These are phyloP conservation scores for Tiphia femorata DNA, from an alignment of 2,888 invertebrate species.

Conservation along the genomic window DNA sequence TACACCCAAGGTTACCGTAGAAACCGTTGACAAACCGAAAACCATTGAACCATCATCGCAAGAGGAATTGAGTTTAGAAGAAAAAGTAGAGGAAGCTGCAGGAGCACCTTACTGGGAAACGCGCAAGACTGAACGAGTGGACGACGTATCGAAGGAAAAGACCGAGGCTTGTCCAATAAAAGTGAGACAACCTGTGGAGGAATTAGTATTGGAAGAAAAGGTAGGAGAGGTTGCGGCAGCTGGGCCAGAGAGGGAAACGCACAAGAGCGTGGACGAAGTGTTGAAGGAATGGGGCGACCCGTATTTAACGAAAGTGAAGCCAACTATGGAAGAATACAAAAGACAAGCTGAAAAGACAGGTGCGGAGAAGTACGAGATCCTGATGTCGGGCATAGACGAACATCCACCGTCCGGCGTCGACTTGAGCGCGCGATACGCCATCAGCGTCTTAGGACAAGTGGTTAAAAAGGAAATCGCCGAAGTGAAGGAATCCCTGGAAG, in stretches of 20 bases:
- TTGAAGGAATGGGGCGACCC: slow-evolving; percentile 44
- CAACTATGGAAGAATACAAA: slow-evolving; percentile 57
- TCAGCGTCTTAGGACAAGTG: slow-evolving; percentile 67
- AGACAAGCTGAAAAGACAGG: slow-evolving; percentile 44
- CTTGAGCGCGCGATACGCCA: slow-evolving; percentile 62
- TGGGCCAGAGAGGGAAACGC: slow-evolving; percentile 22
- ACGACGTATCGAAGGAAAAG: slow-evolving; percentile 11
- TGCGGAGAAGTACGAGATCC: slow-evolving; percentile 53
- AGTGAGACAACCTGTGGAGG: neutral
- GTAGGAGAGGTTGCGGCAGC: slow-evolving; percentile 54
- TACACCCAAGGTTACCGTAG: neutral
- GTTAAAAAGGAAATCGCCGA: slow-evolving; percentile 80
- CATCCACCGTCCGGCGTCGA: slow-evolving; percentile 50
- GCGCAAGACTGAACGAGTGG: slow-evolving; percentile 13
- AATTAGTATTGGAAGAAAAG: slow-evolving; percentile 5
- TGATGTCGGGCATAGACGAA: slow-evolving; percentile 46
- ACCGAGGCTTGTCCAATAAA: slow-evolving; percentile 13
- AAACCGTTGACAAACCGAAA: neutral
- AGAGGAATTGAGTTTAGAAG: neutral
- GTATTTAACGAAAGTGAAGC: slow-evolving; percentile 40
- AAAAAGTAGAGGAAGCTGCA: neutral
- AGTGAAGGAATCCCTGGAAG: slow-evolving; percentile 79
- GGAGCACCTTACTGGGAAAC: slow-evolving; percentile 4
- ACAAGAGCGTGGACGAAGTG: slow-evolving; percentile 28
- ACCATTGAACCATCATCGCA: too few species aligned